Conservation (phyloP, 2,797 vertebrate genomes). For the Erpetoichthys calabaricus region DNA sequence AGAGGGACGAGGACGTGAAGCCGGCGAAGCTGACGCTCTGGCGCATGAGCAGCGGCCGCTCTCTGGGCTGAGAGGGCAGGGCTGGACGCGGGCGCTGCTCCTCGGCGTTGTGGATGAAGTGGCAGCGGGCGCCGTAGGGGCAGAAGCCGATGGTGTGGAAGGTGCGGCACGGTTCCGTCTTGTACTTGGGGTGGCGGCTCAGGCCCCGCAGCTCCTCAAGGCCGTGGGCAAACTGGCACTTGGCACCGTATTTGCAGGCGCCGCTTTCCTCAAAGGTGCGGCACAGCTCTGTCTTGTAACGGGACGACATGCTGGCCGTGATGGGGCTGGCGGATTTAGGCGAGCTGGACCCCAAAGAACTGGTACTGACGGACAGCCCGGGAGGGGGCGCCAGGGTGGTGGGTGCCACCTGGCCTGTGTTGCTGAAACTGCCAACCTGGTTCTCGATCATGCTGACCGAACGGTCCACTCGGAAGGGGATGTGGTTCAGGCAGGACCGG, state of each 20-base stretch:
- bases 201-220: conserved; percentile 51
- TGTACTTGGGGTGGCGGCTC: conserved; percentile 62
- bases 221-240: conserved; percentile 68
- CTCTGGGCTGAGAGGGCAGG: conserved; percentile 16
- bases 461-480: conserved; percentile 61
- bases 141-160: conserved; percentile 69
- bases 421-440: conserved; percentile 11
- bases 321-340: conserved; percentile 5
- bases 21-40: conserved; percentile 63
- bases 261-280: conserved; percentile 60
- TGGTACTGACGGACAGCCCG: conserved; percentile 30
- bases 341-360: conserved; percentile 27
- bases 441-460: conserved; percentile 65
- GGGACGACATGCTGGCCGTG: conserved; percentile 41
- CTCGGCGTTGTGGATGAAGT: conserved; percentile 65
- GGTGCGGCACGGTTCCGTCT: conserved; percentile 62
- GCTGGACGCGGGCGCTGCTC: conserved; percentile 24
- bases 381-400: conserved; percentile 29
- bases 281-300: conserved; percentile 67
- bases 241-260: conserved; percentile 57
- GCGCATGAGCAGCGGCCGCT: conserved; percentile 38
- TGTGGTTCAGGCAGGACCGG: conserved; percentile 40
- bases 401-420: conserved; percentile 16
- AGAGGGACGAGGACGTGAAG: conserved; percentile 37
- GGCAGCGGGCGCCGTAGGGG: conserved; percentile 62